These are phyloP conservation scores for Caenorhabditis sulstoni DNA, from an alignment of 2,888 invertebrate species.

Conservation along the genomic window DNA sequence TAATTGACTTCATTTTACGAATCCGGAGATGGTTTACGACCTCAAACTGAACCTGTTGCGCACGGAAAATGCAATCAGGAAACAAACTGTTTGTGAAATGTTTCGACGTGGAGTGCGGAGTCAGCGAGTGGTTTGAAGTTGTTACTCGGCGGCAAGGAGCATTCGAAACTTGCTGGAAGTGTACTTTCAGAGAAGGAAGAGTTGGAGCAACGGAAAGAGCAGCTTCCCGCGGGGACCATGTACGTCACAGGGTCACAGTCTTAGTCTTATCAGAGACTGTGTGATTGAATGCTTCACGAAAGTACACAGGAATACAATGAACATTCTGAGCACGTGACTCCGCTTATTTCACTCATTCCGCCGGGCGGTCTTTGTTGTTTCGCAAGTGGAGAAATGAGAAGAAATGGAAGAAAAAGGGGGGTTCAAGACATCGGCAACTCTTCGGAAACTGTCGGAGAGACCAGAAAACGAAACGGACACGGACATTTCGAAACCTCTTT, in stretches of 20 bases:
- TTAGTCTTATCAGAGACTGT: conserved; percentile 24
- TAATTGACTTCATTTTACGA: conserved; percentile 47
- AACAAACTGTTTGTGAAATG: conserved; percentile 1
- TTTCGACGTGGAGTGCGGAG: conserved; percentile 4
- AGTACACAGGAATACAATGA: conserved; percentile 26
- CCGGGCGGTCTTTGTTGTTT: conserved; percentile 19
- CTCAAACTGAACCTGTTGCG: conserved; percentile 39
- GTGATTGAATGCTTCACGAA: conserved; percentile 41
- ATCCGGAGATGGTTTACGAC: conserved; percentile 56
- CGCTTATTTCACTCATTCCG: conserved; percentile 12
- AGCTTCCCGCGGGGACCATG: conserved; percentile 25
- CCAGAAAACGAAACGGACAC: conserved; percentile 5
- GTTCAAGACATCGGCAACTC: neutral
- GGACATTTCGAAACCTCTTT: conserved; percentile 38
- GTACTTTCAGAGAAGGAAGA: too few species aligned
- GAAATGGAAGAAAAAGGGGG: conserved; percentile 4
- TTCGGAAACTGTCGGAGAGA: neutral
- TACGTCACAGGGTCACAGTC: conserved; percentile 40
- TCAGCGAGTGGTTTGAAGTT: neutral
- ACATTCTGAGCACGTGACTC: conserved; percentile 31
- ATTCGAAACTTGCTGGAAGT: too few species aligned
- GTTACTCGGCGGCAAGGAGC: too few species aligned
- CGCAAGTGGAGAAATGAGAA: neutral
- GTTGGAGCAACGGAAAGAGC: too few species aligned
- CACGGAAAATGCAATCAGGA: conserved; percentile 17